Percentiles rank a stretch among this genome's conserved stretches.
These are phyloP conservation scores for Heteromormyrus szaboi DNA, from an alignment of 2,797 vertebrate genomes.

Conservation along the genomic window DNA sequence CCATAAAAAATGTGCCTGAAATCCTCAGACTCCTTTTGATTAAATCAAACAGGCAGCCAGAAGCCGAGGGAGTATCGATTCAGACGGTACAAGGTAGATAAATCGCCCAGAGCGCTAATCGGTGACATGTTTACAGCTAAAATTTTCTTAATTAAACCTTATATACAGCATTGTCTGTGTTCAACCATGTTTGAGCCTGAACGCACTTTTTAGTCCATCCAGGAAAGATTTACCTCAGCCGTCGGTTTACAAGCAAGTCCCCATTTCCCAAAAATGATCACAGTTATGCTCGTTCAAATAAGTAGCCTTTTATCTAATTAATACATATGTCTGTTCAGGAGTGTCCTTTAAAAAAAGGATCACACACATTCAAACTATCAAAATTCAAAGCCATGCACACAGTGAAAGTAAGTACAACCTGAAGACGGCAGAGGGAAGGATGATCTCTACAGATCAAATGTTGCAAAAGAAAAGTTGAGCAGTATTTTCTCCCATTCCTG, in stretches of 20 bases:
- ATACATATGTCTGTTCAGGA: not conserved
- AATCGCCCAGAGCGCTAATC: not conserved
- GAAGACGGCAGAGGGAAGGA: not conserved
- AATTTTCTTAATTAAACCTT: not conserved
- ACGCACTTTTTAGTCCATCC: not conserved
- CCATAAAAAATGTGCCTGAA: not conserved
- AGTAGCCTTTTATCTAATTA: not conserved
- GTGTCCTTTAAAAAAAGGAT: not conserved
- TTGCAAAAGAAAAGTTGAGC: not conserved
- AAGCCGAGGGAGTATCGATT: not conserved
- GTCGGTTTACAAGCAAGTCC: not conserved
- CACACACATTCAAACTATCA: not conserved
- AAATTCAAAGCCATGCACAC: not conserved
- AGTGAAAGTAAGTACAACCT: not conserved
- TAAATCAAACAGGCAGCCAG: not conserved
- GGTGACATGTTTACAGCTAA: not conserved
- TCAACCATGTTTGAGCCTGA: not conserved
- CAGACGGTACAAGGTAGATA: not conserved
- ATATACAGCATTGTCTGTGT: not conserved
- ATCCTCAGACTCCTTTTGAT: not conserved
- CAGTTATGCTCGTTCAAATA: not conserved
- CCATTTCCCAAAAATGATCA: not conserved
- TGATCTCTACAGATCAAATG: not conserved
- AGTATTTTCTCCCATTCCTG: not conserved
- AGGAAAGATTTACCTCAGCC: not conserved